Conservation (phyloP, 2,113 vertebrate species). For the Irena cyanogastra region DNA sequence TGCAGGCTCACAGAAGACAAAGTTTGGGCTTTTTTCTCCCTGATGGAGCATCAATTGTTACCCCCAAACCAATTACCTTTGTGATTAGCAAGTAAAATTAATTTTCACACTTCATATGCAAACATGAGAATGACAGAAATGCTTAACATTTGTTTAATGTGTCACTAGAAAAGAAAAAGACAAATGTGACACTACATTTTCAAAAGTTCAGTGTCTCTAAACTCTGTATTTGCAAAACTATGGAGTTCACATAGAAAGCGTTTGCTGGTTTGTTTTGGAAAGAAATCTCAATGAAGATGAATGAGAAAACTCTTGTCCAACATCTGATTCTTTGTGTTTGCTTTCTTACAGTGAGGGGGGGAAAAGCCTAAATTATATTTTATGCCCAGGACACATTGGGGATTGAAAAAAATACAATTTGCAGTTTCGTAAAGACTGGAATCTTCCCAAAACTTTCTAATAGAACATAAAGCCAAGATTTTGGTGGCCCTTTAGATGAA, state of each 20-base stretch:
- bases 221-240: not conserved
- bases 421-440: not conserved
- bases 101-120: slow-evolving; percentile 53
- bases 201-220: not conserved
- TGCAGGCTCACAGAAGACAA: not conserved
- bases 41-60: slow-evolving; percentile 10
- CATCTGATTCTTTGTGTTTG: not conserved
- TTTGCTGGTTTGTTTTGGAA: not conserved
- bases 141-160: slow-evolving; percentile 26
- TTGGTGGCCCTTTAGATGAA: not conserved
- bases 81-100: slow-evolving; percentile 60
- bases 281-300: not conserved
- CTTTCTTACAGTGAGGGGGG: not conserved
- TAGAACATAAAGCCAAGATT: not conserved
- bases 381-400: not conserved
- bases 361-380: not conserved
- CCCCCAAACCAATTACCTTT: slow-evolving; percentile 41
- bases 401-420: fast-evolving
- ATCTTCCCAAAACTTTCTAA: not conserved
- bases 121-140: slow-evolving; percentile 17
- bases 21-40: not conserved
- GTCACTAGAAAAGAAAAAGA: not conserved
- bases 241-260: not conserved
- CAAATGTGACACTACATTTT: not conserved
- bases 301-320: not conserved